phyloP scores from a whole-genome alignment of 2,113 vertebrate genomes.

The Aptenodytes forsteri region DNA sequence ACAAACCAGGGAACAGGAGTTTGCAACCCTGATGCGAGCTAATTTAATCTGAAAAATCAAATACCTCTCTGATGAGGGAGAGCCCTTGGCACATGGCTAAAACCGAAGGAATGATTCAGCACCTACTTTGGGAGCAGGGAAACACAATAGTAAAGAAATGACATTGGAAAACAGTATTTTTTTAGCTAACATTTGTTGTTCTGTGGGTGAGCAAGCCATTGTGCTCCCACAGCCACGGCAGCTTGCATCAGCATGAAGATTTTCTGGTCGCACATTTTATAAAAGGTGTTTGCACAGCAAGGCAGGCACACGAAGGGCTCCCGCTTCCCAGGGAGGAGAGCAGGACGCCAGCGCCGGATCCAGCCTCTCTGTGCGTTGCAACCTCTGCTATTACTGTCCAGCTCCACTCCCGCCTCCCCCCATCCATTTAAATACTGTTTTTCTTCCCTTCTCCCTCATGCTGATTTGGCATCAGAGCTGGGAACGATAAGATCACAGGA shows the following conservation, averaged over 20 bases:
- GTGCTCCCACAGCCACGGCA: background rate
- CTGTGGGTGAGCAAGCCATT: background rate
- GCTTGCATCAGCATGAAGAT: background rate
- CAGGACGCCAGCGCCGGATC: accelerated
- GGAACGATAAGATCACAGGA: background rate
- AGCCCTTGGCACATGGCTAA: background rate
- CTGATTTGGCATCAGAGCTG: background rate
- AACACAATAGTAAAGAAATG: background rate
- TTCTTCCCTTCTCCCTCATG: background rate
- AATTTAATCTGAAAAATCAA: background rate
- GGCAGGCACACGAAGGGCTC: background rate
- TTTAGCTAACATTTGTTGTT: background rate
- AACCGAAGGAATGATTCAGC: background rate
- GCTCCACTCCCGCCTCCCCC: background rate
- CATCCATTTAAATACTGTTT: background rate
- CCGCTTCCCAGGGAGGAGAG: background rate
- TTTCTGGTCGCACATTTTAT: background rate
- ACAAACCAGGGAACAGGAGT: background rate
- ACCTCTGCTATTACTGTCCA: background rate
- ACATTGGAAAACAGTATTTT: background rate
- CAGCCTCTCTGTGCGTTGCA: background rate
- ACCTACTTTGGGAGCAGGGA: background rate
- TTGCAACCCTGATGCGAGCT: background rate
- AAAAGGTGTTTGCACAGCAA: background rate
- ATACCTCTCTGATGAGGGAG: background rate